Conservation (phyloP, 2,113 vertebrate genomes). For the Seriola aureovittata region DNA sequence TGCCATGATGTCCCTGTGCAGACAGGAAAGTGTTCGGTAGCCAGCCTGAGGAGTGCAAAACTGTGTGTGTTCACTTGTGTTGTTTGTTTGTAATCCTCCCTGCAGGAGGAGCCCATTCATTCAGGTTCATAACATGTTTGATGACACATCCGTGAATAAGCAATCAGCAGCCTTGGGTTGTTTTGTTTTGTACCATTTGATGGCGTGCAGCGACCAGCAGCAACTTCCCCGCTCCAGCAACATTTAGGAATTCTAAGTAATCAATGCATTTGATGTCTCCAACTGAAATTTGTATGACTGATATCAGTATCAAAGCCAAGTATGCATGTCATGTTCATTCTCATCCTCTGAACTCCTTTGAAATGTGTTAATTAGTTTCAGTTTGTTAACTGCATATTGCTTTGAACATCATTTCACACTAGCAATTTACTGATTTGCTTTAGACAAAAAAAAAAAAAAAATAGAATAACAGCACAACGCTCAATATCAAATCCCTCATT, state of each 20-base stretch:
- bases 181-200: slow-evolving; percentile 18
- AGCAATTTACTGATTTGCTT: slow-evolving; percentile 71
- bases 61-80: neutral
- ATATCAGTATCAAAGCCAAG: slow-evolving; percentile 54
- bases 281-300: slow-evolving; percentile 38
- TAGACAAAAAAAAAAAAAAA: slow-evolving; percentile 15
- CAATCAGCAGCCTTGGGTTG: slow-evolving; percentile 28
- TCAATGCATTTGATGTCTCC: slow-evolving; percentile 43
- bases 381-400: slow-evolving; percentile 65
- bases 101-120: neutral
- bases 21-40: neutral
- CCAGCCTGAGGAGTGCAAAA: neutral
- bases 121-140: slow-evolving; percentile 15
- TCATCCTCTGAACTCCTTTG: slow-evolving; percentile 53
- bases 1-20: neutral
- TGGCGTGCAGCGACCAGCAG: slow-evolving; percentile 9
- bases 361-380: slow-evolving; percentile 69
- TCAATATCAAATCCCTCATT: slow-evolving; percentile 63
- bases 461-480: slow-evolving; percentile 26
- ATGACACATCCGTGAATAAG: slow-evolving; percentile 47
- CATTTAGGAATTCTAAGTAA: slow-evolving; percentile 42
- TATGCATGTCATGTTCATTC: slow-evolving; percentile 60
- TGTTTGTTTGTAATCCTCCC: neutral
- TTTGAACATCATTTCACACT: slow-evolving; percentile 73
- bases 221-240: slow-evolving; percentile 7